These are phyloP conservation scores for Campoplex capitator DNA, from an alignment of 2,888 invertebrate species.

Conservation along the genomic window DNA sequence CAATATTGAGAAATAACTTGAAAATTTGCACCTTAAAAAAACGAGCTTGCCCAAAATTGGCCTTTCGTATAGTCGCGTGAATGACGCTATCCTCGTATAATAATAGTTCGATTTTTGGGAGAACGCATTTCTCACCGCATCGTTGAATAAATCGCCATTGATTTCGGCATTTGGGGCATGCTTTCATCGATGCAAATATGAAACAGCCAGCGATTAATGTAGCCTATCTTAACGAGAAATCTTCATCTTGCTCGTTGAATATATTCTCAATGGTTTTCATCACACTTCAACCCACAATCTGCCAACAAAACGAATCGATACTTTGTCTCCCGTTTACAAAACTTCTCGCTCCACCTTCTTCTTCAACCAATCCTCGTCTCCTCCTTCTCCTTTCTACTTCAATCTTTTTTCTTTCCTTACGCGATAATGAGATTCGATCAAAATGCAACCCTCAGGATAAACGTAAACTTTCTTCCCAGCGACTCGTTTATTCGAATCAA, in stretches of 20 bases:
- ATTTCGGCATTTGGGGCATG: conserved; percentile 37
- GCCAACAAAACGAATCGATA: conserved; percentile 40
- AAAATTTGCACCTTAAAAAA: not conserved
- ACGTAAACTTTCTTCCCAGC: not conserved
- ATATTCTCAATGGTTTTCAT: not conserved
- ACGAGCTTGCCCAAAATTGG: not conserved
- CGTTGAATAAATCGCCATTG: conserved; percentile 23
- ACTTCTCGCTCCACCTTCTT: conserved; percentile 15
- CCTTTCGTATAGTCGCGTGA: not conserved
- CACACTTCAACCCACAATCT: not conserved
- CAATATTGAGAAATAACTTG: not conserved
- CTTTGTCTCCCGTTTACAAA: conserved; percentile 16
- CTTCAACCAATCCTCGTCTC: not conserved
- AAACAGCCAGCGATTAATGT: conserved; percentile 23
- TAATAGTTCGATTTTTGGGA: not conserved
- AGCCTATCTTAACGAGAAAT: conserved; percentile 47
- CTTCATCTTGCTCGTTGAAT: conserved; percentile 30
- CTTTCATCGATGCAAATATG: conserved; percentile 1
- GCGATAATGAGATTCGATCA: conserved; percentile 26
- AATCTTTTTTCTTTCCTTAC: not conserved
- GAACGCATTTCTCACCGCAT: not conserved
- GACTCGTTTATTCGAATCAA: conserved; percentile 19
- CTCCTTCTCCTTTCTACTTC: not conserved
- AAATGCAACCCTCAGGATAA: conserved; percentile 22
- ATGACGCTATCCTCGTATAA: not conserved